Base-by-base conservation (phyloP, 2,888 invertebrate genomes). In the Incurvaria masculella region DNA sequence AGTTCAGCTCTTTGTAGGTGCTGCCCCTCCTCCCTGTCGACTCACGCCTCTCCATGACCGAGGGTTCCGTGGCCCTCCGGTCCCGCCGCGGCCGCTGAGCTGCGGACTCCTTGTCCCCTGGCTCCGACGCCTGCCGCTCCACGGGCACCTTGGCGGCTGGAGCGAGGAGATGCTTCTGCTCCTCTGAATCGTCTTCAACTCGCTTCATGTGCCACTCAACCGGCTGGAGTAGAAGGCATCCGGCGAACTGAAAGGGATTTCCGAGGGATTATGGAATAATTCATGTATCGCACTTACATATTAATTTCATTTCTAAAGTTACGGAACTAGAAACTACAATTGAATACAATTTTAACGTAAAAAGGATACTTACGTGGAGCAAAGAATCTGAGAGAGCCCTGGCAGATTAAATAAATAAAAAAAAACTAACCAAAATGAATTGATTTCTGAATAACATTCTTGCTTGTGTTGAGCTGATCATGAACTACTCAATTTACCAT, bases 161-260 rank as follows among this genome's bases (percentile, higher is more conserved):
- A 26, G 23, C 62, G 44, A 78, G 57, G 46, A 76, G 57, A 42
- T 65, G 60, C 45, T 68, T 56, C 47, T 63, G 72, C 59, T 78
- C 75, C 52, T 76, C 71, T 56, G 71, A 55, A 6, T 74, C 64
- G 52, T 68, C 66, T 57, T 69, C 71, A 0, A 76, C 55, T 60
- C 65, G 61, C 51, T 78, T 72, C 71, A 81, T 63, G 51, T 83
- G 82, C 72, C 79, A 69, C 61, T 81, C 63, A 0, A 86, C 80
- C 1, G 86, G 86, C 53, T 83, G 82, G 40, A 85, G 75, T 2
- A 84, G 60, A 46, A 80, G 57, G 1, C 81, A 81, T 2, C 84
- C 84, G 47, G 78, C 68, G n/a, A 84, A 69, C 84, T 84, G 49
- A 43, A 57, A 64, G 46, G 45, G 21, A 42, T 23, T 11, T 27